phyloP scores from a whole-genome alignment of 1,140 invertebrate species.

The Aleiodes sp. region DNA sequence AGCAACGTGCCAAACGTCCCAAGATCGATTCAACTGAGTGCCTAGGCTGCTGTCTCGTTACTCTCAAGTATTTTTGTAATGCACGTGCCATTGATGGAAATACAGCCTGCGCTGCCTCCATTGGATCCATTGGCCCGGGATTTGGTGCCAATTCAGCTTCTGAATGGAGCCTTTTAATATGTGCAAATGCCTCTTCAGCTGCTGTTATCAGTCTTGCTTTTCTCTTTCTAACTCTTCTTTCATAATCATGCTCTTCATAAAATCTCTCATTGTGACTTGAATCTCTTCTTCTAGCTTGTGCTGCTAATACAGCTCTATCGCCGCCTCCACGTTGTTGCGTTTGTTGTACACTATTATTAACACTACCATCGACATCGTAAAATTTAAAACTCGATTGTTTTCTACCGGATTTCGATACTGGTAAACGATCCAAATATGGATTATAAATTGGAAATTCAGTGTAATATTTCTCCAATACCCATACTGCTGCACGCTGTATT shows the following conservation, averaged over 20 bases:
- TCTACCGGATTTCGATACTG: constrained; percentile 82
- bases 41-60: constrained; percentile 93
- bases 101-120: constrained; percentile 95
- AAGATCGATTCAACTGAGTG: constrained; percentile 94
- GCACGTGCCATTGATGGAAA: constrained; percentile 96
- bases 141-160: constrained; percentile 67
- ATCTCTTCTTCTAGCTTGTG: constrained; percentile 81
- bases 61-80: constrained; percentile 94
- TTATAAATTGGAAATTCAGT: constrained; percentile 97
- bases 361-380: constrained; percentile 92
- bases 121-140: constrained; percentile 82
- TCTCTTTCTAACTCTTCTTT: constrained; percentile 89
- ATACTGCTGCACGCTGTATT: constrained; percentile 94
- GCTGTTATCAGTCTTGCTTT: constrained; percentile 89
- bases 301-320: constrained; percentile 74
- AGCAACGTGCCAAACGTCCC: constrained; percentile 86
- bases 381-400: constrained; percentile 92
- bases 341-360: constrained; percentile 70
- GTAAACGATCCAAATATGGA: constrained; percentile 91
- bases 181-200: constrained; percentile 96
- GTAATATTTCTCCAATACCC: constrained; percentile 94
- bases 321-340: constrained; percentile 72
- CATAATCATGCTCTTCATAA: constrained; percentile 97
- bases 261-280: constrained; percentile 95
- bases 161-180: constrained; percentile 85